These are phyloP conservation scores for Pachyramphus minor DNA, from an alignment of 2,113 vertebrate species.

Conservation along the genomic window DNA sequence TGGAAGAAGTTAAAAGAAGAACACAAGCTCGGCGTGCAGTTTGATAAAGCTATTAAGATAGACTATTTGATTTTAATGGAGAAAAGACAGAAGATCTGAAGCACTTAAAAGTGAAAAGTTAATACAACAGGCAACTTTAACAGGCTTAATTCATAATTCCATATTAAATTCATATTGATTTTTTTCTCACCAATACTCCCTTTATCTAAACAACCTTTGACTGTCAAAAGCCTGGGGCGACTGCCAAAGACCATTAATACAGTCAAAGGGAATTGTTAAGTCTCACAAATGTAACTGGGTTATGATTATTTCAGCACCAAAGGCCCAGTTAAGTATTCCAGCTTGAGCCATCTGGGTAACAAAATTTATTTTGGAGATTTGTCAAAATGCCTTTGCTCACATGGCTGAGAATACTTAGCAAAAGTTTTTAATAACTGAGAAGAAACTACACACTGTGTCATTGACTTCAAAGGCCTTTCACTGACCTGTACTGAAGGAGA, in stretches of 20 bases:
- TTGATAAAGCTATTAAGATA: neutral
- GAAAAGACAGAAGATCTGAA: neutral
- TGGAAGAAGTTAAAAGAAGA: neutral
- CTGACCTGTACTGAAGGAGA: neutral
- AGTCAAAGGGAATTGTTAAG: neutral
- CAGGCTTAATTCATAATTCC: neutral
- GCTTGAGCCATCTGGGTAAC: neutral
- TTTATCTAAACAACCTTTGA: slow-evolving; percentile 12
- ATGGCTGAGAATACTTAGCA: neutral
- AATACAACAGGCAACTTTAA: neutral
- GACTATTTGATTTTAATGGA: neutral
- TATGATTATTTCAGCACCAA: neutral
- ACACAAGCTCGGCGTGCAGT: neutral
- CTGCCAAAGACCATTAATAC: neutral
- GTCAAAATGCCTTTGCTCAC: neutral
- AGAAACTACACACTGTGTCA: neutral
- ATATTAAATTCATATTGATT: neutral
- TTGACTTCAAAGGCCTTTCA: neutral
- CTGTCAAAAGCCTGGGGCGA: neutral
- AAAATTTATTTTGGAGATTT: neutral
- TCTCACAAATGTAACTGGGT: neutral
- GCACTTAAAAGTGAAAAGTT: neutral
- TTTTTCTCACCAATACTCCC: neutral
- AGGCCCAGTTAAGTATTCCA: neutral
- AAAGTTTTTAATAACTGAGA: neutral